These are phyloP conservation scores for Hycleus cichorii DNA, from an alignment of 1,140 invertebrate genomes.

Conservation along the genomic window DNA sequence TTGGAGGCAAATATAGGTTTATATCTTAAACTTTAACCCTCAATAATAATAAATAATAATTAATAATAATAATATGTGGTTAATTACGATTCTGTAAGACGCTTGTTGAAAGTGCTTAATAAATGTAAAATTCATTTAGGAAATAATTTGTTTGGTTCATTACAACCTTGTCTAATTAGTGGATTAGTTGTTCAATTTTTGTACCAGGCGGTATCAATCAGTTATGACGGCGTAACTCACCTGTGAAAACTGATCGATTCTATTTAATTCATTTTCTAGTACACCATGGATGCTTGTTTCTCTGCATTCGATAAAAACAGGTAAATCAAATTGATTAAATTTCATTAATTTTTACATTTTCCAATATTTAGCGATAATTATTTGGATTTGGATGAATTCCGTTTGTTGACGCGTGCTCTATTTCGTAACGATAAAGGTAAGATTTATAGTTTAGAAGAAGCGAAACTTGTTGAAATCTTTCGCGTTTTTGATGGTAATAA, in stretches of 20 bases:
- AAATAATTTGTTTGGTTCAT: background rate
- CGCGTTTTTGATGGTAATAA: slow-evolving; percentile 68
- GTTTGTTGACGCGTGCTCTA: slow-evolving; percentile 70
- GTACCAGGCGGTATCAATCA: slow-evolving; percentile 7
- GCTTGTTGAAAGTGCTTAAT: slow-evolving; percentile 41
- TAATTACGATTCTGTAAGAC: slow-evolving; percentile 31
- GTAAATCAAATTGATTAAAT: slow-evolving; percentile 40
- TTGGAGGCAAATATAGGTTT: slow-evolving; percentile 30
- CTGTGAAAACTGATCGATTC: slow-evolving; percentile 23
- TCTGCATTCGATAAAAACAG: slow-evolving; percentile 79
- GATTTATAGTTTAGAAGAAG: slow-evolving; percentile 69
- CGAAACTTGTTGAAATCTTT: slow-evolving; percentile 69
- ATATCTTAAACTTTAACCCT: slow-evolving; percentile 25
- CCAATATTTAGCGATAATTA: slow-evolving; percentile 59
- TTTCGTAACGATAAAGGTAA: slow-evolving; percentile 81
- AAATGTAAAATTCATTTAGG: slow-evolving; percentile 40
- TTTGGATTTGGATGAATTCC: slow-evolving; percentile 70
- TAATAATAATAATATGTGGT: slow-evolving; percentile 19
- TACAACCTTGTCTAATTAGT: background rate
- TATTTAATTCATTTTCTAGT: slow-evolving; percentile 19
- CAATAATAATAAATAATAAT: slow-evolving; percentile 8
- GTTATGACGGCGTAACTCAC: background rate
- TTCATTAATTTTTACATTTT: background rate
- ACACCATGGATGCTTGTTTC: slow-evolving; percentile 78
- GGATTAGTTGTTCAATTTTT: too few relatives aligned